Base-by-base conservation (phyloP, 2,888 invertebrate genomes). In the Agelastica alni region DNA sequence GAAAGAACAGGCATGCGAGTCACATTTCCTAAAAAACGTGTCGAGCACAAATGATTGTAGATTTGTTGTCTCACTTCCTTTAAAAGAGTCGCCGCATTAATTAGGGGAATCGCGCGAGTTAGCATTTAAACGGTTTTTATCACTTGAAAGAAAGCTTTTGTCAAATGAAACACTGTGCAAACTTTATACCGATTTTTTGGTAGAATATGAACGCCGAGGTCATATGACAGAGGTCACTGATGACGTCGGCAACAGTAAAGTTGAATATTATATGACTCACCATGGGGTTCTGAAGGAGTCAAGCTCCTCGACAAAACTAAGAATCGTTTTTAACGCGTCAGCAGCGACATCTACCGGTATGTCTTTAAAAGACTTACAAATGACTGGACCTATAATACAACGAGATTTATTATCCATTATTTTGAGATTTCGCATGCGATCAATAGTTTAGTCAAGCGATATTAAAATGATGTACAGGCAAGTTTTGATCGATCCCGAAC, bases 391-490 rank as follows among this genome's bases (percentile, higher is more conserved):
- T n/a, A 49, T 18, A 9, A 55, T 59, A 12, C 59, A 59, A 42
- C 14, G 9, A 7, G 53, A 56, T 41, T 32, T 59, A n/a, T 18
- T 56, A 5, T 45, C 51, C n/a, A 59, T 59, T 7, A 30, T 59
- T 6, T 22, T 56, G n/a, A 10, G 51, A 12, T 57, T 57, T 41
- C 16, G 56, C 2, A 43, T 20, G 13, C 34, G 41, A 5, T 1
- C 36, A 1, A 36, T 53, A 7, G 57, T 53, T 4, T 4, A 56
- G 10, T 48, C 55, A 6, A 41, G 42, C 7, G 56, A 59, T 18
- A 51, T 59, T 0, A 34, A 39, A 26, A 59, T 49, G 42, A 56
- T 59, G 59, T 59, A 53, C 28, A 22, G 59, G 0, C 52, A 56
- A 20, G 37, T 59, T 4, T 12, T 31, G 9, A 39, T 56, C n/a